A percentile compares a stretch with the other conserved stretches of the same genome.
Conservation (phyloP, 2,797 vertebrate genomes). For the Ceyx erithaca region DNA sequence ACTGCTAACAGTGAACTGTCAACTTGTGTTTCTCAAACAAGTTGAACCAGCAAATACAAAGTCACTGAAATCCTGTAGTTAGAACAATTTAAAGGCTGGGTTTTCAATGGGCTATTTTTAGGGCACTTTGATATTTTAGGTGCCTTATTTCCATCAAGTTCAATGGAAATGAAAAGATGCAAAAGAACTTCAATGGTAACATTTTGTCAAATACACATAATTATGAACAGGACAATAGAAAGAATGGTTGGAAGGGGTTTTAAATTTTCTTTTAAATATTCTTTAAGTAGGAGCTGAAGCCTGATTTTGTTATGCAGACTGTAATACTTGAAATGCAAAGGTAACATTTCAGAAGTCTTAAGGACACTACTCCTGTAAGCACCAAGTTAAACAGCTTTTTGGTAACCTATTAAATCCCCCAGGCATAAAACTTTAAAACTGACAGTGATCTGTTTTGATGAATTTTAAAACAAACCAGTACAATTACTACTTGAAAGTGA, state of each 20-base stretch:
- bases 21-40: neutral
- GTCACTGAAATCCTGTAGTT: neutral
- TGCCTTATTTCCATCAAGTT: neutral
- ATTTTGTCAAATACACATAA: neutral
- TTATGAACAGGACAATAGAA: neutral
- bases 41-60: neutral
- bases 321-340: neutral
- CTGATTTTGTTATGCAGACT: neutral
- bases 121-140: neutral
- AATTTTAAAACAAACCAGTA: slow-evolving; percentile 11
- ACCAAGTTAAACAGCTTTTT: neutral
- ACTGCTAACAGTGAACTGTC: neutral
- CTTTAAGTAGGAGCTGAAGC: neutral
- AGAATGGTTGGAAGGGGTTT: neutral
- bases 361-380: neutral
- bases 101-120: neutral
- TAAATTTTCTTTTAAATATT: neutral
- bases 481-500: slow-evolving; percentile 4
- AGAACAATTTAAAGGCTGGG: neutral
- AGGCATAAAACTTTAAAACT: neutral
- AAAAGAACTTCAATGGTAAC: neutral
- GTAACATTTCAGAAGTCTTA: neutral
- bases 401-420: neutral
- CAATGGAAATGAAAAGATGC: neutral
- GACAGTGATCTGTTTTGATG: neutral